A percentile compares a stretch with the other conserved stretches of the same genome.
phyloP scores from a whole-genome alignment of 2,113 vertebrate species.

The Periophthalmus modestus region DNA sequence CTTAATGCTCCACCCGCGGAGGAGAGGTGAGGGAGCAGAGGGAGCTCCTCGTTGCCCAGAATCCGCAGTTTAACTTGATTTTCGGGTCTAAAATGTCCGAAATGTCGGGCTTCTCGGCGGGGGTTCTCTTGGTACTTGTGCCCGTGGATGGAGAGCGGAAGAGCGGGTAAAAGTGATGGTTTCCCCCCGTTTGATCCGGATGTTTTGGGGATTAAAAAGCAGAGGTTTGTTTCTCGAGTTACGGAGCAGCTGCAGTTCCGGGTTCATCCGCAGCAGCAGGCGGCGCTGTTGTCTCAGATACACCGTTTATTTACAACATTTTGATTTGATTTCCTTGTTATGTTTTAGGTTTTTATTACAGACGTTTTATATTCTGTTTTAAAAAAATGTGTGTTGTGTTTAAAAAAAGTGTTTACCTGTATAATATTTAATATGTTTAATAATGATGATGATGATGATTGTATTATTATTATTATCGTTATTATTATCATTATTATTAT shows the following conservation, averaged over 20 bases:
- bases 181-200: neutral
- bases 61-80: neutral
- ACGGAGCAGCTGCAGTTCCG: slow-evolving; percentile 23
- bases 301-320: too few species aligned
- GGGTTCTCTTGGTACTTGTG: too few species aligned
- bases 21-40: too few species aligned
- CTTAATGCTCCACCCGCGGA: neutral
- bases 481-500: too few species aligned
- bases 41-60: neutral
- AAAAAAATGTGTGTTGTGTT: too few species aligned
- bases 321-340: too few species aligned
- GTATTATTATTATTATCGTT: too few species aligned
- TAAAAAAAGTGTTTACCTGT: too few species aligned
- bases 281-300: slow-evolving; percentile 37
- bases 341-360: too few species aligned
- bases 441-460: too few species aligned
- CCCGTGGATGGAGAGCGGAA: neutral
- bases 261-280: slow-evolving; percentile 14
- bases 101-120: neutral
- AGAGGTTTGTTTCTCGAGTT: neutral
- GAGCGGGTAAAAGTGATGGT: neutral
- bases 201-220: neutral
- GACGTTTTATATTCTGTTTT: too few species aligned
- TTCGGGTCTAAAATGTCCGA: neutral
- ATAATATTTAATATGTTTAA: too few species aligned